phyloP scores from a whole-genome alignment of 2,888 invertebrate species.

The Eupithecia centaureata region DNA sequence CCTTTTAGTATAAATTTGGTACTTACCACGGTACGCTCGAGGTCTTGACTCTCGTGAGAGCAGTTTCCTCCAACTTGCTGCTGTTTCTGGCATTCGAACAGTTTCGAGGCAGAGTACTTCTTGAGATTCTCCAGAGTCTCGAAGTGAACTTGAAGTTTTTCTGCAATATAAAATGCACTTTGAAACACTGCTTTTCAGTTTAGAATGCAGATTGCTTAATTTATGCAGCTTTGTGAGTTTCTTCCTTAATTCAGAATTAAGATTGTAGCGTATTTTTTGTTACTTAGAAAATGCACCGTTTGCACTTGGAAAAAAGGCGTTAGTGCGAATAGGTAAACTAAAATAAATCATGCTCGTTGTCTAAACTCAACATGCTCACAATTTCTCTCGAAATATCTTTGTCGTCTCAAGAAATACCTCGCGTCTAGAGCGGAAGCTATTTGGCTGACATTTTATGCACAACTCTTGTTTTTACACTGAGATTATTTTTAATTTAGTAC shows the following conservation, averaged over 20 bases:
- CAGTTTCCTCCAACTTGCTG: conserved; percentile 80
- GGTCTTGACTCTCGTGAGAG: conserved; percentile 79
- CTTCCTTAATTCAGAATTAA: background rate
- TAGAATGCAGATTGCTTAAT: conserved; percentile 20
- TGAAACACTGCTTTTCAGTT: conserved; percentile 4
- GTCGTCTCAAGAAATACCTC: conserved; percentile 28
- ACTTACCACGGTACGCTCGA: conserved; percentile 78
- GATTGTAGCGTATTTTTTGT: background rate
- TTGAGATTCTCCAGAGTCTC: conserved; percentile 79
- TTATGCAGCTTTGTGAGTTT: conserved; percentile 18
- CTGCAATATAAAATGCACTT: conserved; percentile 50
- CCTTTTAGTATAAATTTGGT: conserved; percentile 21
- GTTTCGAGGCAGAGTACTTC: conserved; percentile 78
- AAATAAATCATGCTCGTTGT: conserved; percentile 11
- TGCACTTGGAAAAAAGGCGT: conserved; percentile 8
- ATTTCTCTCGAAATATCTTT: conserved; percentile 29
- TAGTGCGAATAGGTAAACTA: conserved; percentile 11
- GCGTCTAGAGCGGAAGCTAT: conserved; percentile 34
- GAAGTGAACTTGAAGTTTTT: conserved; percentile 80
- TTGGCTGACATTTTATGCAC: conserved; percentile 31
- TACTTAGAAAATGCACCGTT: conserved; percentile 16
- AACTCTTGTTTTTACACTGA: conserved; percentile 13
- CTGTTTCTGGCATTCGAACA: conserved; percentile 79
- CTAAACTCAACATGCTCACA: conserved; percentile 22
- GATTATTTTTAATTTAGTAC: background rate